Evolutionary conservation across 2,797 vertebrate species (phyloP).

Genomic region (Mormyrus proboscirostris): DNA sequence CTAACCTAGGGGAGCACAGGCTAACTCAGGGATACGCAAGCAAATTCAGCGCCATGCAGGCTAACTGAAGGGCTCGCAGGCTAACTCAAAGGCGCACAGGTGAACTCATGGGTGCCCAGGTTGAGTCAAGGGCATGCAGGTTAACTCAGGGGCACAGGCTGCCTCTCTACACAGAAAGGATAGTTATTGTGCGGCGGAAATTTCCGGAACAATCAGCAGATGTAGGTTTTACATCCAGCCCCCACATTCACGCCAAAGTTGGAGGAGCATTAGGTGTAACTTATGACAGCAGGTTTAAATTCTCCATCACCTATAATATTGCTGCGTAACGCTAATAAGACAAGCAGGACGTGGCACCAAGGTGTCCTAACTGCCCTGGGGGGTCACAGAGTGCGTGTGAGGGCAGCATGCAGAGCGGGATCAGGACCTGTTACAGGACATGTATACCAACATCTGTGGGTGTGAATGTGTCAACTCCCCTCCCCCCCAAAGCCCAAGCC

Average conservation of each 20-base stretch:
- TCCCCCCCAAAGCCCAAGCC: background rate
- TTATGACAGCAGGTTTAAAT: background rate
- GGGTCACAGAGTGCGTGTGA: background rate
- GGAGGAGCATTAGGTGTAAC: background rate
- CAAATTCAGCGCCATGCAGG: background rate
- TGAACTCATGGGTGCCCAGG: background rate
- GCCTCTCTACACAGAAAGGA: background rate
- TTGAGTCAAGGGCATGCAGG: background rate
- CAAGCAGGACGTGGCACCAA: background rate
- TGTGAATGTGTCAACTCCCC: background rate
- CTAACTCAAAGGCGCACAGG: background rate
- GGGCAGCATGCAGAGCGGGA: background rate
- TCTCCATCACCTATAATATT: background rate
- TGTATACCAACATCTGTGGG: background rate
- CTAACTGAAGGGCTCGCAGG: background rate
- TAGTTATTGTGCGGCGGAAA: background rate
- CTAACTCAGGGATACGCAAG: background rate
- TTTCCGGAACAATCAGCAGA: background rate
- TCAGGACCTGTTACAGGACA: background rate
- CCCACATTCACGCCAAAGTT: no score
- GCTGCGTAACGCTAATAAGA: slow-evolving; percentile 10
- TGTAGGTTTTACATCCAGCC: background rate
- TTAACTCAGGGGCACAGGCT: background rate
- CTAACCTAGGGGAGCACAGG: background rate
- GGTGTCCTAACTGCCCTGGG: background rate